Evolutionary conservation across 2,113 vertebrate genomes (phyloP).

Genomic region (Osmerus eperlanus): DNA sequence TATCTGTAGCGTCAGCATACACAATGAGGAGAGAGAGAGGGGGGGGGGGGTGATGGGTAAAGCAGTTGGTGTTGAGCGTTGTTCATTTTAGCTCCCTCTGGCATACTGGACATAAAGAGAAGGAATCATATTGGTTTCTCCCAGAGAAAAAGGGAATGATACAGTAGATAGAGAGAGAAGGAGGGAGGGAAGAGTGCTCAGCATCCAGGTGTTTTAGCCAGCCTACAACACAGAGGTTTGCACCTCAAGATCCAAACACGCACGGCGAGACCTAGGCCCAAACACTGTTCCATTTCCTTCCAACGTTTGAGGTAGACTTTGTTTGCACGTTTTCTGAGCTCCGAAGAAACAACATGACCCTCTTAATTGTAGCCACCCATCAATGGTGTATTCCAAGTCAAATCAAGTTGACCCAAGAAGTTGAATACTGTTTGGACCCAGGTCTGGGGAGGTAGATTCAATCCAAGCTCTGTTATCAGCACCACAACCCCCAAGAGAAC

Average conservation of each 20-base stretch:
- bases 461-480: conserved; percentile 28
- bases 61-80: conserved; percentile 53
- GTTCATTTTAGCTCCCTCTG: conserved; percentile 5
- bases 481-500: conserved; percentile 1
- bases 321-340: too few species aligned
- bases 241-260: conserved; percentile 27
- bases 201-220: conserved; percentile 33
- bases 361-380: too few species aligned
- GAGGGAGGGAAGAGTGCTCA: neutral
- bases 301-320: too few species aligned
- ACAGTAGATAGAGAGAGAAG: neutral
- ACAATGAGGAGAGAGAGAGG: conserved; percentile 17
- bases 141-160: neutral
- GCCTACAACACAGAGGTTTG: neutral
- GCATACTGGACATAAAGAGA: conserved; percentile 5
- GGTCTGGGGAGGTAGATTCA: conserved; percentile 38
- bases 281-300: conserved; percentile 11
- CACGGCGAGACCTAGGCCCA: conserved; percentile 38
- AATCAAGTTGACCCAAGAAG: too few species aligned
- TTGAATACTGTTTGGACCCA: too few species aligned
- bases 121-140: neutral
- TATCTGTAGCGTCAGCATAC: conserved; percentile 25
- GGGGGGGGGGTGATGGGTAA: conserved; percentile 31
- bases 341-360: too few species aligned
- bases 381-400: too few species aligned